A percentile compares a stretch with the other conserved stretches of the same genome.
These are phyloP conservation scores for Miniopterus natalensis DNA, from an alignment of 2,113 vertebrate species.

Conservation along the genomic window DNA sequence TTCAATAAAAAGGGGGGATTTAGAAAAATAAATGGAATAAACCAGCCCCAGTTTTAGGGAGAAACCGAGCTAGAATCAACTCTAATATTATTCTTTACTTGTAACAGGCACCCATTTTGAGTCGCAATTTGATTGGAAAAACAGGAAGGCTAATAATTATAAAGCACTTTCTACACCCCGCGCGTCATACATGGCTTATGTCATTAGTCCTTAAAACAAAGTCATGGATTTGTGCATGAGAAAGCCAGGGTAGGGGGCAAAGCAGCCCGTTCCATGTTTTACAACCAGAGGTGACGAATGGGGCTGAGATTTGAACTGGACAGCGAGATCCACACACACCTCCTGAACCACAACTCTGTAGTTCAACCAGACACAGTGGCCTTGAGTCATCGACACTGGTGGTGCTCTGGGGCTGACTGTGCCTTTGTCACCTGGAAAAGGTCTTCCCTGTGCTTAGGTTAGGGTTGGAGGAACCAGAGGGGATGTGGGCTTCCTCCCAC, in stretches of 20 bases:
- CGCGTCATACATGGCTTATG: not conserved
- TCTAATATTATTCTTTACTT: constrained; percentile 29
- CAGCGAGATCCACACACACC: not conserved
- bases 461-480: not conserved
- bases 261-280: not conserved
- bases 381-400: not conserved
- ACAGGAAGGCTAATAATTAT: constrained; percentile 29
- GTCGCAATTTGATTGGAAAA: not conserved
- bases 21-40: constrained; percentile 15
- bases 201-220: constrained; percentile 68
- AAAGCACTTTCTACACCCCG: constrained; percentile 5
- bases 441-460: not conserved
- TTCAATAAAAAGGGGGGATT: not conserved
- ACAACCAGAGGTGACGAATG: not conserved
- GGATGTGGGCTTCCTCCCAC: not conserved
- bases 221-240: constrained; percentile 6
- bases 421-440: constrained; percentile 53
- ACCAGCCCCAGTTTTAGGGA: not conserved
- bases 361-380: not conserved
- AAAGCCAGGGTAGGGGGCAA: not conserved
- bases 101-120: constrained; percentile 47
- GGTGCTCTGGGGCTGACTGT: not conserved
- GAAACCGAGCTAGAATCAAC: constrained; percentile 29
- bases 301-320: constrained; percentile 15
- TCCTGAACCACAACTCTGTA: not conserved